These are phyloP conservation scores for Ostrea denselamellosa DNA, from an alignment of 1,140 invertebrate genomes.

Conservation along the genomic window DNA sequence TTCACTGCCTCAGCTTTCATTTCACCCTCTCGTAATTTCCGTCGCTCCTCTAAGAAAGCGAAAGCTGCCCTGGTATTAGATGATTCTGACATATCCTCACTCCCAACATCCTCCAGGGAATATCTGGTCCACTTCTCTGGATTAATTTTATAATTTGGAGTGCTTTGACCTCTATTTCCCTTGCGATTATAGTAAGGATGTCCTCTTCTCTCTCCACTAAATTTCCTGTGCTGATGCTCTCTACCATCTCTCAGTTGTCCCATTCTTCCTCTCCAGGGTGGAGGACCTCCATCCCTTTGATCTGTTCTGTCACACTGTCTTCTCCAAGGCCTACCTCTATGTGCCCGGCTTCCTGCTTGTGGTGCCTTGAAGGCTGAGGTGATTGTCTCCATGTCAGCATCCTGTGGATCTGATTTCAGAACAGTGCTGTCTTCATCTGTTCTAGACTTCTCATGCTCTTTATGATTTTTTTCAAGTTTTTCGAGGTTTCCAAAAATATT, in stretches of 20 bases:
- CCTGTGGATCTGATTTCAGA: constrained; percentile 58
- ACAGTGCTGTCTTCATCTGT: constrained; percentile 47
- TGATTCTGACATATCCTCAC: constrained; percentile 60
- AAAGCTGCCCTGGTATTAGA: constrained; percentile 66
- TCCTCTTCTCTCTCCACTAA: constrained; percentile 12
- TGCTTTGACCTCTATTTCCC: constrained; percentile 16
- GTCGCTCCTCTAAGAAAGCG: constrained; percentile 64
- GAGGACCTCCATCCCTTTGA: constrained; percentile 37
- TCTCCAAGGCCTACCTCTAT: constrained; percentile 10
- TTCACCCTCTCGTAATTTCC: constrained; percentile 58
- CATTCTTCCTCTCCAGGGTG: neutral
- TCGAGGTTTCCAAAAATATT: constrained; percentile 64
- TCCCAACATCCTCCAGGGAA: constrained; percentile 63
- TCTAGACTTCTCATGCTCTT: constrained; percentile 55
- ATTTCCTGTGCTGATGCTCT: constrained; percentile 24
- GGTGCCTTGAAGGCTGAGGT: constrained; percentile 50
- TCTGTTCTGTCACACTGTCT: neutral
- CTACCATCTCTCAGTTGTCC: neutral
- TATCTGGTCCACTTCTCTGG: constrained; percentile 70
- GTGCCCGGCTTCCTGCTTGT: neutral
- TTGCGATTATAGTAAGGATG: constrained; percentile 22
- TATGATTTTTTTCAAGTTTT: constrained; percentile 64
- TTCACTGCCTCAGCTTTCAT: constrained; percentile 51
- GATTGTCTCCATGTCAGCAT: constrained; percentile 53
- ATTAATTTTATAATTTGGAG: constrained; percentile 62